phyloP scores from a whole-genome alignment of 1,140 invertebrate species.

The Euwallacea fornicatus region DNA sequence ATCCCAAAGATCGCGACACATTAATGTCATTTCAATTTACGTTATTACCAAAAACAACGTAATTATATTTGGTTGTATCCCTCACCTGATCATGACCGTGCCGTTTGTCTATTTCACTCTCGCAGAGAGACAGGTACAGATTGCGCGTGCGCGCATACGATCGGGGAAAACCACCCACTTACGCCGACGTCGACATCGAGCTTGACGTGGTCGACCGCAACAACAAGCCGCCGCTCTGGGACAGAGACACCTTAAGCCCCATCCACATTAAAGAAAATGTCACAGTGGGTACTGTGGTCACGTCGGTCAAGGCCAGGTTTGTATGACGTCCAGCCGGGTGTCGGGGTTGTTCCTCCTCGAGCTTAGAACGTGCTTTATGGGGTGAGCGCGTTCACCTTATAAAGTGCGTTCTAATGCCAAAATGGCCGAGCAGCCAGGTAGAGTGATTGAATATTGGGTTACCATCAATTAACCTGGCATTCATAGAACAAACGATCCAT shows the following conservation, averaged over 20 bases:
- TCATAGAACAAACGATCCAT: slow-evolving; percentile 16
- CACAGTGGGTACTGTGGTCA: slow-evolving; percentile 95
- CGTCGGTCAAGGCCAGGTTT: slow-evolving; percentile 96
- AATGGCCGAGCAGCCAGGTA: not conserved
- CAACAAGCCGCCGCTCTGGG: slow-evolving; percentile 96
- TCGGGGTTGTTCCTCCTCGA: too few relatives aligned
- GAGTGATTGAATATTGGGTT: too few relatives aligned
- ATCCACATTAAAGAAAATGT: slow-evolving; percentile 97
- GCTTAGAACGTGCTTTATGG: too few relatives aligned
- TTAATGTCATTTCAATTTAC: slow-evolving; percentile 25
- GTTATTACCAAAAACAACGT: slow-evolving; percentile 16
- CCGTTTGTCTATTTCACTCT: slow-evolving; percentile 37
- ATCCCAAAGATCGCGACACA: slow-evolving; percentile 11
- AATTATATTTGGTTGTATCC: slow-evolving; percentile 52
- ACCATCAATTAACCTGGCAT: not conserved
- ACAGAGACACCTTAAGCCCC: slow-evolving; percentile 89
- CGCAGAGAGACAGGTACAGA: slow-evolving; percentile 90
- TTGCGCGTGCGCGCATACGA: slow-evolving; percentile 92
- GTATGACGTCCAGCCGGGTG: slow-evolving; percentile 59
- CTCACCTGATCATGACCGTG: slow-evolving; percentile 43
- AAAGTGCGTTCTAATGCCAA: too few relatives aligned
- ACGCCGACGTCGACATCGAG: slow-evolving; percentile 92
- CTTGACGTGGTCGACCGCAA: slow-evolving; percentile 97
- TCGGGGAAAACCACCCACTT: slow-evolving; percentile 82
- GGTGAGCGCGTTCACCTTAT: too few relatives aligned